A percentile compares a stretch with the other conserved stretches of the same genome.
These are phyloP conservation scores for Eumacrocentrus americanus DNA, from an alignment of 2,888 invertebrate species.

Conservation along the genomic window DNA sequence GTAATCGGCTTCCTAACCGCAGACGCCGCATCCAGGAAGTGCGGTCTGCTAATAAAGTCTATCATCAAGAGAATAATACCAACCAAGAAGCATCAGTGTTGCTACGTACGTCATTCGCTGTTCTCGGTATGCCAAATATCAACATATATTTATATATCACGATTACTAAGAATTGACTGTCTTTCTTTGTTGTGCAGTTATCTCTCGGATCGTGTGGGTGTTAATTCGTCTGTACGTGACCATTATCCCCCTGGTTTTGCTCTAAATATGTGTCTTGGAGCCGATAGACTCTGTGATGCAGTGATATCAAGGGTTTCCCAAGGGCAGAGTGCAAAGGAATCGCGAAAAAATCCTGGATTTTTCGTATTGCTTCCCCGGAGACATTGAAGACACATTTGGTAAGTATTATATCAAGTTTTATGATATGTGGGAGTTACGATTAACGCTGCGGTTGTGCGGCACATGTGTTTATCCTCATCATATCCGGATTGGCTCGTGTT, in stretches of 20 bases:
- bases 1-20: background rate
- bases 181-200: background rate
- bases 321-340: background rate
- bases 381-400: no score
- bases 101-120: background rate
- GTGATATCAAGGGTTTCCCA: background rate
- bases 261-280: background rate
- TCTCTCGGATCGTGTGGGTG: background rate
- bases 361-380: no score
- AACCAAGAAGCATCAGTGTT: conserved; percentile 6
- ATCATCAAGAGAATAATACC: background rate
- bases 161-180: background rate
- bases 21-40: conserved; percentile 15
- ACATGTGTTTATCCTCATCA: conserved; percentile 14
- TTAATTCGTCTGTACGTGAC: background rate
- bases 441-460: background rate
- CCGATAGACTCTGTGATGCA: background rate
- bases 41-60: background rate
- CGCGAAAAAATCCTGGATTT: background rate
- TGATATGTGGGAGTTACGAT: background rate
- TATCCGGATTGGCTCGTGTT: conserved; percentile 6
- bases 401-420: background rate
- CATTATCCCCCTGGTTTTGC: background rate
- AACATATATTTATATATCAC: background rate
- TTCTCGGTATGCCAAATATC: background rate